Evolutionary conservation across 2,797 vertebrate species (phyloP), one percentile per base, ranked within the genome.

Genomic region (Toxotes lorentzi): DNA sequence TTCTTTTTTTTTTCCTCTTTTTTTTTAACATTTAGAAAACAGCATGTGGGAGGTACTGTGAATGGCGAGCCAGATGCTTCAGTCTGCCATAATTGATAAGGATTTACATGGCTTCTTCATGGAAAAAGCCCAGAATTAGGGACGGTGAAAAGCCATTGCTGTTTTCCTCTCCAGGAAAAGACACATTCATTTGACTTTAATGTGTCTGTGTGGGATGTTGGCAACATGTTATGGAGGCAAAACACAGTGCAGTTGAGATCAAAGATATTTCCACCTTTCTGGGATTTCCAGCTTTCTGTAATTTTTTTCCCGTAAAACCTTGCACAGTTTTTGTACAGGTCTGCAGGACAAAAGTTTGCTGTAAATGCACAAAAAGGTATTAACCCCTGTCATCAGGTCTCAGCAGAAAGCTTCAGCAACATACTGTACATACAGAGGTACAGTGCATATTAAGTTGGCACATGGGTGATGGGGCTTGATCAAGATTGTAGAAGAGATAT

Each of bases 61-160:
- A 93, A 87, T 85, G 80, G 82, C 51, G 24, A 82, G 87, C 74
- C 89, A 91, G 80, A 89, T 86, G 84, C 84, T 56, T 77, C 68
- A 82, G 72, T 87, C 82, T 77, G 81, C 71, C 56, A 54, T 84
- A 80, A 90, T 88, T 88, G 86, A 93, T 93, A 76, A 92, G 86
- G 88, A 91, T 93, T 92, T 88, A 80, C 72, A 69, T 56, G 72
- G 77, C 47, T 81, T 82, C 73, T 81, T 67, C 34, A 35, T 27
- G 17, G 82, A 88, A 81, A 88, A 91, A 87, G 73, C 62, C 48
- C 72, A 27, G 78, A 66, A 62, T 88, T 78, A 86, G 68, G 41
- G 83, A 58, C 43, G 34, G 75, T 79, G 64, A 82, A 82, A 82
- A 81, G 82, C 53, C 43, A 16, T 27, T 14, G 65, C 56, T 73